phyloP scores from a whole-genome alignment of 2,888 invertebrate genomes.

The Orchesella flavescens region DNA sequence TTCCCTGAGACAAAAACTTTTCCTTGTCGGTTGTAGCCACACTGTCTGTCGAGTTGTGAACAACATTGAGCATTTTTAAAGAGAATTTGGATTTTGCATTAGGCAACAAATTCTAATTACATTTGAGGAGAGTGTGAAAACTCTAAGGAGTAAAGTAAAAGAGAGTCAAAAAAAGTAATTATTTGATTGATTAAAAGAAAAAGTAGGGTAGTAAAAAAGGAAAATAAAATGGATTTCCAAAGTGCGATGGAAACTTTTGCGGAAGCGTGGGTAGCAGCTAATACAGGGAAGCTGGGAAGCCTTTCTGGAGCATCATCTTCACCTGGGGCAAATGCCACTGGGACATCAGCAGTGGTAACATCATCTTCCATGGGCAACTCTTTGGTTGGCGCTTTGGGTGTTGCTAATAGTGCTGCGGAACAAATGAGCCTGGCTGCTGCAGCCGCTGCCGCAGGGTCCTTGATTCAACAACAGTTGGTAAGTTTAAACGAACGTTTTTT shows the following conservation, averaged over 20 bases:
- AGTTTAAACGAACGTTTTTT: slow-evolving; percentile 16
- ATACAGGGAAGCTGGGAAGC: slow-evolving; percentile 55
- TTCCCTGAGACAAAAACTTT: too few relatives aligned
- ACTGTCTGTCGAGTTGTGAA: too few relatives aligned
- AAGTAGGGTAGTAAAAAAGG: not conserved
- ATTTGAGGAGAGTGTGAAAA: not conserved
- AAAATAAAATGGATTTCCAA: slow-evolving; percentile 90
- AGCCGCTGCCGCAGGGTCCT: slow-evolving; percentile 53
- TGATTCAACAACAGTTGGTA: slow-evolving; percentile 67
- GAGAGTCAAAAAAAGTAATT: slow-evolving; percentile 25
- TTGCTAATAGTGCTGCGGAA: slow-evolving; percentile 38
- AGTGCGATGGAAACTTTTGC: slow-evolving; percentile 99
- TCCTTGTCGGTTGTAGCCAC: too few relatives aligned
- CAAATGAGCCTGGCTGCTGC: slow-evolving; percentile 55
- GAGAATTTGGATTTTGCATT: slow-evolving; percentile 34
- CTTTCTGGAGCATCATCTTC: slow-evolving; percentile 36
- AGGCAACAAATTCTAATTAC: slow-evolving; percentile 18
- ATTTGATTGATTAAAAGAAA: slow-evolving; percentile 24
- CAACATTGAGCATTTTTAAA: too few relatives aligned
- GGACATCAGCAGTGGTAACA: not conserved
- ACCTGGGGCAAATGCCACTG: slow-evolving; percentile 45
- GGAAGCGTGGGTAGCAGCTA: slow-evolving; percentile 92
- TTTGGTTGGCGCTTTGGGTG: slow-evolving; percentile 41
- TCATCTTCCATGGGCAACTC: slow-evolving; percentile 21
- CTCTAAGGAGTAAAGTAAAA: not conserved